Percentiles rank a stretch among this genome's conserved stretches.
These are phyloP conservation scores for Schizopygopsis pylzovi DNA, from an alignment of 2,797 vertebrate species.

Conservation along the genomic window DNA sequence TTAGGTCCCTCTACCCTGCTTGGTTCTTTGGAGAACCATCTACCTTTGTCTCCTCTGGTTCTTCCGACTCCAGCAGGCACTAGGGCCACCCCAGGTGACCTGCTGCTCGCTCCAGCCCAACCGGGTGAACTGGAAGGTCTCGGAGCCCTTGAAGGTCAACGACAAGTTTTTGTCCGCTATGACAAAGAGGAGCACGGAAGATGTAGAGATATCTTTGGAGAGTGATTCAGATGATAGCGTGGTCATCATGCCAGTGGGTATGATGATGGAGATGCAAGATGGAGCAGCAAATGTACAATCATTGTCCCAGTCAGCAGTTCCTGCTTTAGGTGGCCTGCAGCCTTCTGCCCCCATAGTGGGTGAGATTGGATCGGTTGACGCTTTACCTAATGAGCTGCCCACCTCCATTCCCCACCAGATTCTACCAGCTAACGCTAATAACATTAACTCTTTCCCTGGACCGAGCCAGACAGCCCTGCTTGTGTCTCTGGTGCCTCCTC, in stretches of 20 bases:
- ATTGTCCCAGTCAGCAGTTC: conserved; percentile 54
- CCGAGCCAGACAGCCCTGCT: conserved; percentile 72
- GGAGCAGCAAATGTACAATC: conserved; percentile 60
- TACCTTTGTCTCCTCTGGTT: conserved; percentile 71
- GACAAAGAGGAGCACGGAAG: conserved; percentile 89
- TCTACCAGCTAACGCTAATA: conserved; percentile 60
- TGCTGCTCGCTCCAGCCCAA: conserved; percentile 76
- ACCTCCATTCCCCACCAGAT: conserved; percentile 64
- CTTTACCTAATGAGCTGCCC: conserved; percentile 68
- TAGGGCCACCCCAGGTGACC: conserved; percentile 67
- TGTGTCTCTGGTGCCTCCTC: conserved; percentile 76
- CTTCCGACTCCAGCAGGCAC: conserved; percentile 65
- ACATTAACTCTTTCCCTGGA: conserved; percentile 74
- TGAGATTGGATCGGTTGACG: conserved; percentile 64
- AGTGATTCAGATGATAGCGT: conserved; percentile 93
- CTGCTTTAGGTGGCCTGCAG: conserved; percentile 39
- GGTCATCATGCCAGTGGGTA: conserved; percentile 89
- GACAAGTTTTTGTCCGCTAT: conserved; percentile 88
- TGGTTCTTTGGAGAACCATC: conserved; percentile 76
- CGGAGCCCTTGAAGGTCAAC: conserved; percentile 75
- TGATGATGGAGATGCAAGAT: conserved; percentile 72
- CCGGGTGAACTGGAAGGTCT: conserved; percentile 68
- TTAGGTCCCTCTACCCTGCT: conserved; percentile 76
- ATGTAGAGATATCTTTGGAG: conserved; percentile 90
- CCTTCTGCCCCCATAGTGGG: conserved; percentile 49